Percentiles rank a stretch among this genome's conserved stretches.
These are phyloP conservation scores for Dermochelys coriacea DNA, from an alignment of 2,797 vertebrate genomes.

Conservation along the genomic window DNA sequence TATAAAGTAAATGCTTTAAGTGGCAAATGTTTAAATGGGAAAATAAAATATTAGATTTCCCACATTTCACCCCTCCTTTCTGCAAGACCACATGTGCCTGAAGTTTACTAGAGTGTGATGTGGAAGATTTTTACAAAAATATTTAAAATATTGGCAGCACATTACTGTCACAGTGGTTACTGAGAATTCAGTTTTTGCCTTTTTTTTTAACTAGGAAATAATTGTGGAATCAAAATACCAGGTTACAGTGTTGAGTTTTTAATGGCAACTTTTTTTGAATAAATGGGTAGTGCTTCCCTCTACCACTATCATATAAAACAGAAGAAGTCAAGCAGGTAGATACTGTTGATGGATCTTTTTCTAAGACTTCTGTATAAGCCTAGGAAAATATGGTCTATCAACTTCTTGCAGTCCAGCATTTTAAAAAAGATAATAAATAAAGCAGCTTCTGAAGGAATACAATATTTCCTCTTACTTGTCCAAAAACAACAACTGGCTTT, in stretches of 20 bases:
- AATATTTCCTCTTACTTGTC: slow-evolving; percentile 36
- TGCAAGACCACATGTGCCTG: neutral
- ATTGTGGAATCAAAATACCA: fast-evolving
- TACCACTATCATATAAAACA: neutral
- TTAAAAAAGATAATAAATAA: slow-evolving; percentile 19
- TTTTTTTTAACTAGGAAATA: neutral
- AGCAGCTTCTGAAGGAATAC: slow-evolving; percentile 12
- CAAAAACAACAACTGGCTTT: slow-evolving; percentile 18
- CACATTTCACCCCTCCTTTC: neutral
- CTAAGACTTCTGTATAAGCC: neutral
- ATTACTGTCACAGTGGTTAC: neutral
- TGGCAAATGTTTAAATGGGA: neutral
- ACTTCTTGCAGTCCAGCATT: neutral
- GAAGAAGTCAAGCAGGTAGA: fast-evolving
- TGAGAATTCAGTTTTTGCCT: neutral
- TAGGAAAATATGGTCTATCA: neutral
- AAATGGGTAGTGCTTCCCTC: neutral
- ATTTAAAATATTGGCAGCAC: neutral
- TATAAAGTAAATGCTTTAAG: neutral
- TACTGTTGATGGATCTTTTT: neutral
- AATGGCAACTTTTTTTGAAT: neutral
- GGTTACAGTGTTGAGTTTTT: neutral
- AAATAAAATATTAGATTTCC: neutral
- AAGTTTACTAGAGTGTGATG: neutral
- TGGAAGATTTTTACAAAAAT: neutral